phyloP scores from a whole-genome alignment of 2,113 vertebrate species.

The Crocuta crocuta region DNA sequence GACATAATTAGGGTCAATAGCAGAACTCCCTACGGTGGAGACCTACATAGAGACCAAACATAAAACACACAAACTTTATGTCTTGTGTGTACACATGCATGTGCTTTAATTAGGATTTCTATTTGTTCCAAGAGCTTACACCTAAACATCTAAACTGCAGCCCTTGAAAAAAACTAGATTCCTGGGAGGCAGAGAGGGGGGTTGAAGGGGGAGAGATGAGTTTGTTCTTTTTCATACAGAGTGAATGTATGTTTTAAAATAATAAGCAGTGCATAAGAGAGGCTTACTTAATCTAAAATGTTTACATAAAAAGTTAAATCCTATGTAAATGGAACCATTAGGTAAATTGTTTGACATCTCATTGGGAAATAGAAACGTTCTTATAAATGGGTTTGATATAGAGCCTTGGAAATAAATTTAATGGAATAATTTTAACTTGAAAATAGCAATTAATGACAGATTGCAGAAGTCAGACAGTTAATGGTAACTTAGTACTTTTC shows the following conservation, averaged over 20 bases:
- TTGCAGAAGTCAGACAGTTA: slow-evolving; percentile 85
- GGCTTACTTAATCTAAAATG: slow-evolving; percentile 16
- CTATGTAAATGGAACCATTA: slow-evolving; percentile 37
- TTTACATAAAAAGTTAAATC: slow-evolving; percentile 56
- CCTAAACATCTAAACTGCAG: background rate
- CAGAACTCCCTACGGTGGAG: background rate
- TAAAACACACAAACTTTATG: background rate
- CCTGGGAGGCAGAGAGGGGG: accelerated
- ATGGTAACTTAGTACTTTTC: slow-evolving; percentile 53
- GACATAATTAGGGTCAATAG: background rate
- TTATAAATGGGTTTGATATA: slow-evolving; percentile 75
- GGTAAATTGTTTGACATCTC: slow-evolving; percentile 82
- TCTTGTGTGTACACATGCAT: background rate
- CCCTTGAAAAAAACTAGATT: slow-evolving; percentile 9
- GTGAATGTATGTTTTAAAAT: slow-evolving; percentile 46
- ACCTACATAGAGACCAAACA: background rate
- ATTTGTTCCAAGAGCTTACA: slow-evolving; percentile 9
- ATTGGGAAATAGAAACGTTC: slow-evolving; percentile 82
- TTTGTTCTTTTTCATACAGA: slow-evolving; percentile 28
- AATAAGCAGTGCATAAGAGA: slow-evolving; percentile 32
- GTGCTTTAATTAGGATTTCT: background rate
- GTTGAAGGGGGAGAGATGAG: background rate
- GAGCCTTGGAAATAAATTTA: slow-evolving; percentile 73
- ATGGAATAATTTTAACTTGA: slow-evolving; percentile 79
- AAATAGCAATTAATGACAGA: slow-evolving; percentile 85